Evolutionary conservation across 1,140 invertebrate genomes (phyloP), one percentile per base, ranked within the genome.

Genomic region (Adoxophyes honmai): DNA sequence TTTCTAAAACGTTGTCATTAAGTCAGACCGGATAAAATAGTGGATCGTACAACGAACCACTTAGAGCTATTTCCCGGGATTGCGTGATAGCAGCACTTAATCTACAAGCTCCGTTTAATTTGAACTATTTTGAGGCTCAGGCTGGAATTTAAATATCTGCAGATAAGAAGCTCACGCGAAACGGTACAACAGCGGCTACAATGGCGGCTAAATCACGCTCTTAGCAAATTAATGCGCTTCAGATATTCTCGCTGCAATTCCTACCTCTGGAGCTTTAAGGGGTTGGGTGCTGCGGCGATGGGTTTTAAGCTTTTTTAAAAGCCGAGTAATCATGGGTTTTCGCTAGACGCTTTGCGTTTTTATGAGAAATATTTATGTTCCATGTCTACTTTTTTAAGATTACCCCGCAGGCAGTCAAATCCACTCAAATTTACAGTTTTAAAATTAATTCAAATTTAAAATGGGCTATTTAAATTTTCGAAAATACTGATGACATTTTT

Each of bases 41-140:
- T 72, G 72, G 64, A 82, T 74, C 69, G 72, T 73, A 70, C 60
- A 70, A 61, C 42, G 77, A 78, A 88, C 78, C 81, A 83, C 77
- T 85, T 81, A 81, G 66, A 81, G 77, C 75, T 81, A 82, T 85
- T 84, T 81, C 78, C 72, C 70, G 57, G 73, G 76, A 84, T 88
- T 82, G 81, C 85, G 85, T 88, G 85, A 85, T 81, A 78, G 75
- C 85, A 86, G 84, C 85, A 86, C 82, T 88, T 86, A 88, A 88
- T 85, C 84, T 83, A 86, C 85, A 88, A 83, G 81, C 76, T 76
- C 82, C 82, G 77, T 88, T 88, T 83, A 88, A 88, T 86, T 86
- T 88, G 70, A 88, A 86, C 85, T 88, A 88, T 88, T 88, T 86
- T 82, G 81, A 86, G 82, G 78, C 76, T 86, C 81, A 76, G 73